Evolutionary conservation across 1,140 invertebrate genomes (phyloP), one percentile per base, ranked within the genome.

Genomic region (Asbolus verrucosus): DNA sequence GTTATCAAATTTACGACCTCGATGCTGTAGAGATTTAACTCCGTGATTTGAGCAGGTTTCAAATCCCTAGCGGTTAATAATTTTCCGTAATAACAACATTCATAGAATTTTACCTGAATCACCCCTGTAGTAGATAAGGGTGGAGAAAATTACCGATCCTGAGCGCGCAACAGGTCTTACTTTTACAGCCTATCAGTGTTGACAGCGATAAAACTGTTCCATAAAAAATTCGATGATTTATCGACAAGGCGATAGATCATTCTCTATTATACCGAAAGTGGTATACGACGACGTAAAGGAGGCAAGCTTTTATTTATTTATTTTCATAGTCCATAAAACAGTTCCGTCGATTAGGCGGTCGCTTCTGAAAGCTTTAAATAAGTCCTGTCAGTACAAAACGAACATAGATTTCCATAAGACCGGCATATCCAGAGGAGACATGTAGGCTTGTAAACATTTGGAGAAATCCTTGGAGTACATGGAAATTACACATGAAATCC

Each of bases 391-490:
- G 41, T 19, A n/a, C 0, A n/a, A n/a, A 19, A n/a, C 0, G n/a
- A n/a, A 19, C 15, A n/a, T 13, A 13, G 11, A 54, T 54, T 27
- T 27, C 46, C 46, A 54, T 54, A 54, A 46, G 18, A 6, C 15
- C 6, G 14, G n/a, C 15, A 43, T 18, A 50, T 50, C 19, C 21
- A n/a, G n/a, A n/a, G n/a, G n/a, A 27, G 19, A 27, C 21, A 54
- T 27, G 46, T 6, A 14, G 33, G n/a, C n/a, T n/a, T n/a, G n/a
- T n/a, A n/a, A 54, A 27, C 19, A 27, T 27, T 54, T 24, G 46
- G 46, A 54, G 46, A 54, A 54, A 54, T 54, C 21, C 46, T 46
- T 54, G 46, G 46, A 54, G 46, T 54, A 54, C 46, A 46, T 54
- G 46, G 21, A 54, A 54, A 54, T 54, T 54, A 54, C 14, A 54